Evolutionary conservation across 1,140 invertebrate species (phyloP).

Genomic region (Drosophila funebris): DNA sequence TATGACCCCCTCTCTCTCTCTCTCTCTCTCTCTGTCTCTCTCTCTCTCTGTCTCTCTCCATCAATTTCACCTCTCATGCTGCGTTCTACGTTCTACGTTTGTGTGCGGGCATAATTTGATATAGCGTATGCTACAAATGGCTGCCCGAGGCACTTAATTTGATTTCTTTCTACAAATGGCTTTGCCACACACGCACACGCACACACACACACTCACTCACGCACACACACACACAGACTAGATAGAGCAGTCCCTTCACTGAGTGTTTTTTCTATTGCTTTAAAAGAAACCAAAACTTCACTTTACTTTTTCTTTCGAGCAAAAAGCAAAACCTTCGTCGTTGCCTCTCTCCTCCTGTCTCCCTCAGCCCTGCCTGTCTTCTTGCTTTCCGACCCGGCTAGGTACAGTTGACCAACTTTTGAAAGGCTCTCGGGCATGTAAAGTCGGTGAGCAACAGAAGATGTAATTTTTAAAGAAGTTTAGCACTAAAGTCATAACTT

Average conservation of each 20-base stretch:
- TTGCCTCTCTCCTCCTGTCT: neutral
- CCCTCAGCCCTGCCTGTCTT: neutral
- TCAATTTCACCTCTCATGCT: neutral
- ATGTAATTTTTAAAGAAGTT: neutral
- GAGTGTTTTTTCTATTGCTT: slow-evolving; percentile 2
- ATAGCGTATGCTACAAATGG: slow-evolving; percentile 66
- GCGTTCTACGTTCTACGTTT: neutral
- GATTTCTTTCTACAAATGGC: slow-evolving; percentile 68
- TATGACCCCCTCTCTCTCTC: neutral
- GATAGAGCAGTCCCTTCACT: neutral
- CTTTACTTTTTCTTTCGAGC: slow-evolving; percentile 1
- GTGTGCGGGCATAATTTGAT: slow-evolving; percentile 60
- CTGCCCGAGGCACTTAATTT: slow-evolving; percentile 66
- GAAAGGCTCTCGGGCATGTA: neutral
- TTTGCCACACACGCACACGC: slow-evolving; percentile 32
- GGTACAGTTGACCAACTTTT: slow-evolving; percentile 8
- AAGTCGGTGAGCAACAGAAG: neutral
- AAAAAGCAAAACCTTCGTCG: neutral
- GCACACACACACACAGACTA: slow-evolving; percentile 1
- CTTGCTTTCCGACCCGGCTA: neutral
- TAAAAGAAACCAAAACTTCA: slow-evolving; percentile 5
- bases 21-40: too few relatives aligned
- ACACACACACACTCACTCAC: neutral
- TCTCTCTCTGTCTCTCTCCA: neutral
- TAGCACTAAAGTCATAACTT: neutral